Evolutionary conservation across 2,797 vertebrate genomes (phyloP).

Genomic region (Pseudomugil gertrudae): DNA sequence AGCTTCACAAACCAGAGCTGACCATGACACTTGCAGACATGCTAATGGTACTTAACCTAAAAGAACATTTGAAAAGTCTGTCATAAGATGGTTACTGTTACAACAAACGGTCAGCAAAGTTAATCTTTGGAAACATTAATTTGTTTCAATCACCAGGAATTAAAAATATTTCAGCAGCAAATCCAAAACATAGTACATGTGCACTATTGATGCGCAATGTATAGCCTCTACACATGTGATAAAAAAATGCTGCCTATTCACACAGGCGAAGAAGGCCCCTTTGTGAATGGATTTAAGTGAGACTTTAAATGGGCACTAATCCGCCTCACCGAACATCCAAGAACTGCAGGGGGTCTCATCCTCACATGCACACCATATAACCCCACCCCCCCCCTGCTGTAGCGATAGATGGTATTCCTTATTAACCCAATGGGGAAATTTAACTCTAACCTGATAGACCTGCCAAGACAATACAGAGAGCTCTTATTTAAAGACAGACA

Average conservation of each 20-base stretch:
- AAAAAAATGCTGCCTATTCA: slow-evolving; percentile 45
- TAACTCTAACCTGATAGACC: background rate
- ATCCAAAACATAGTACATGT: background rate
- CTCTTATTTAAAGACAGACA: too few relatives aligned
- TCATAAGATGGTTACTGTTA: background rate
- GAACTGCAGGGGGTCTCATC: slow-evolving; percentile 71
- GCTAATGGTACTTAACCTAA: background rate
- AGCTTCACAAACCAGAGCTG: background rate
- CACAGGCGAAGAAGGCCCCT: slow-evolving; percentile 36
- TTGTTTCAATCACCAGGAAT: background rate
- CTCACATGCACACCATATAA: slow-evolving; percentile 17
- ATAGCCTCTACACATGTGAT: slow-evolving; percentile 24
- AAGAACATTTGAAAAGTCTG: background rate
- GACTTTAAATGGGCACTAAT: slow-evolving; percentile 80
- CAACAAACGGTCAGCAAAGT: background rate
- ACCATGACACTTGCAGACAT: slow-evolving; percentile 1
- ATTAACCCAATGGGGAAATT: background rate
- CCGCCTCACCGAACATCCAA: slow-evolving; percentile 72
- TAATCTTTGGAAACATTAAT: background rate
- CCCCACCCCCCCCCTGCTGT: slow-evolving; percentile 2
- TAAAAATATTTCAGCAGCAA: slow-evolving; percentile 15
- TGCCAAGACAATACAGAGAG: background rate
- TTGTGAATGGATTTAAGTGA: slow-evolving; percentile 74
- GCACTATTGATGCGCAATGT: background rate
- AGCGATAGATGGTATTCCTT: background rate